phyloP scores from a whole-genome alignment of 2,113 vertebrate genomes.

The Hystrix brachyura region DNA sequence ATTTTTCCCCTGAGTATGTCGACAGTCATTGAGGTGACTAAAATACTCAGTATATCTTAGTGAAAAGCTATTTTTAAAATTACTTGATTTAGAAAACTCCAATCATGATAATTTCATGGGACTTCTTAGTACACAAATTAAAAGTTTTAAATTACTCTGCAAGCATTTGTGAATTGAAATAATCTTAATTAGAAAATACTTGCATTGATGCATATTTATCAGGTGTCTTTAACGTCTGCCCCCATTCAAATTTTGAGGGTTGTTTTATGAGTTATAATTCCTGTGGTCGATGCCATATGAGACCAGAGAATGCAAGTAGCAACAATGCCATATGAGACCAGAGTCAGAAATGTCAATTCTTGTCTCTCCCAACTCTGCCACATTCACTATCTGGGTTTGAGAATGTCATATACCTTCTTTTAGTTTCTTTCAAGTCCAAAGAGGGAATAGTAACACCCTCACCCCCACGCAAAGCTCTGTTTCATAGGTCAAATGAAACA shows the following conservation, averaged over 20 bases:
- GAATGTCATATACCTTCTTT: not conserved
- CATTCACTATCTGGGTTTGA: not conserved
- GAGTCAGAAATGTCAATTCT: not conserved
- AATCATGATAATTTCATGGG: constrained; percentile 77
- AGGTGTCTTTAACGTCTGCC: constrained; percentile 24
- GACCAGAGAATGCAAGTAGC: not conserved
- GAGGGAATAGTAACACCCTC: not conserved
- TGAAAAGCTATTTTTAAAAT: constrained; percentile 81
- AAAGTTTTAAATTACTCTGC: constrained; percentile 74
- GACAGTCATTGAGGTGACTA: constrained; percentile 49
- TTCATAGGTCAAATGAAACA: not conserved
- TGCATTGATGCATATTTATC: constrained; percentile 40
- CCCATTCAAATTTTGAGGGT: not conserved
- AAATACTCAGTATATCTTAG: constrained; percentile 72
- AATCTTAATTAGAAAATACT: constrained; percentile 71
- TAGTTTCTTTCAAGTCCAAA: not conserved
- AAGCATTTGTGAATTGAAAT: constrained; percentile 66
- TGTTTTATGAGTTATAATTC: not conserved
- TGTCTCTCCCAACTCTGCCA: fast-evolving
- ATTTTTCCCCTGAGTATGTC: not conserved
- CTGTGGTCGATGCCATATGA: not conserved
- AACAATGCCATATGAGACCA: not conserved
- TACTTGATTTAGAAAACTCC: constrained; percentile 80
- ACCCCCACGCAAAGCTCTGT: not conserved
- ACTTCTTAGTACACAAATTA: constrained; percentile 75